These are phyloP conservation scores for Numenius phaeopus DNA, from an alignment of 2,797 vertebrate species.

Conservation along the genomic window DNA sequence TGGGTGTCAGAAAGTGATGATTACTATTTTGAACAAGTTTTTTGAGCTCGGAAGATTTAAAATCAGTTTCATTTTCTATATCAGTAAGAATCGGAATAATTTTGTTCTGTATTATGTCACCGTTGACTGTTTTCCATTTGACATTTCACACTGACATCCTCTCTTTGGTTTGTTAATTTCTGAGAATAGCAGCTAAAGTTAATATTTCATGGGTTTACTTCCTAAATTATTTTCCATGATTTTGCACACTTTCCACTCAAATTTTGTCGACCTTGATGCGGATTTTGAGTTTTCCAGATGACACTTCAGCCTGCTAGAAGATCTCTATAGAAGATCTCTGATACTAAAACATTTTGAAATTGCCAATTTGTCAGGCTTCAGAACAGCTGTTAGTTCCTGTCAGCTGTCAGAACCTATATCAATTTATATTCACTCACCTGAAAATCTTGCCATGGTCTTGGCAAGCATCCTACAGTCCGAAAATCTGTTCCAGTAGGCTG, in stretches of 20 bases:
- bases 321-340: neutral
- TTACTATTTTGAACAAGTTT: neutral
- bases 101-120: neutral
- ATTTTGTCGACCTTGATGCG: neutral
- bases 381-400: conserved; percentile 25
- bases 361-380: conserved; percentile 26
- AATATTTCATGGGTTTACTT: neutral
- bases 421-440: conserved; percentile 25
- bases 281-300: conserved; percentile 10
- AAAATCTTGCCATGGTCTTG: conserved; percentile 14
- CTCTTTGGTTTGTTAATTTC: neutral
- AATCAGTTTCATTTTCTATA: conserved; percentile 5
- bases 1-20: neutral
- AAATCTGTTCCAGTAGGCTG: neutral
- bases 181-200: neutral
- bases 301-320: neutral
- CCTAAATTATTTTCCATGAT: neutral
- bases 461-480: neutral
- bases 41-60: neutral
- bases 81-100: neutral
- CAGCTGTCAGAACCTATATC: conserved; percentile 19
- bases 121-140: neutral
- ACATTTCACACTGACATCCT: neutral
- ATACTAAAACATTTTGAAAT: conserved; percentile 25
- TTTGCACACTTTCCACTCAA: neutral